Base-by-base conservation (phyloP, 2,113 vertebrate species). In the Pandion haliaetus region DNA sequence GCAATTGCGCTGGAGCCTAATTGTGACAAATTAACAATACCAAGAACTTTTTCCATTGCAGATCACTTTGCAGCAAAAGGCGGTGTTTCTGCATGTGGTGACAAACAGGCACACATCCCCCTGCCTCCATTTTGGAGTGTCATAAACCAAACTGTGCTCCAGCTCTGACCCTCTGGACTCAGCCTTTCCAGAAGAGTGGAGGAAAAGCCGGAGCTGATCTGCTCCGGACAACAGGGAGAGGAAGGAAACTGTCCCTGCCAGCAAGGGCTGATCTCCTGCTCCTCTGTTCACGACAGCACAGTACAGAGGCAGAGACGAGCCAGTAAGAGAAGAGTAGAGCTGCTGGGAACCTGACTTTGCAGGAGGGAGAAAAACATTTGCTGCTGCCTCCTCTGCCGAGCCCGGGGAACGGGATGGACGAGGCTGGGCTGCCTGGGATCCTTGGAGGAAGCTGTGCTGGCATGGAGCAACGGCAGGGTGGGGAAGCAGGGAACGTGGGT, bases 21-120 rank as follows among this genome's bases (percentile, higher is more conserved):
- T 13, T 28, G 70, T 20, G 31, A 29, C 63, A 13, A 38, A 73
- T 44, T 34, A 28, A 52, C 70, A 79, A 32, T 23, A n/a, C 72
- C 52, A 17, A n/a, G 44, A 36, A 36, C 16, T 79, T 59, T 84
- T 67, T 40, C 61, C 47, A 6, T 3, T 2, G 52, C 61, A 14
- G 71, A 40, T 38, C 18, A 1, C 17, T 82, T 17, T 23, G 65
- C 34, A 45, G 71, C 5, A 1, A 42, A 36, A 59, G 12, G 65
- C 10, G 5, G 28, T 6, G 5, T 25, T 70, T 31, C 49, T 19
- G 57, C n/a, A 0, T 2, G 49, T 2, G 57, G n/a, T 15, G 59
- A 42, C 47, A 10, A 59, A n/a, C 12, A 24, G 59, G 66, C 32
- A 29, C 4, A 2, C 16, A 5, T 6, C 0, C 4, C 54, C 21